Evolutionary conservation across 37 sponge, comb jelly and placozoan genomes (phyloP).

Genomic region (Bolinopsis microptera): DNA sequence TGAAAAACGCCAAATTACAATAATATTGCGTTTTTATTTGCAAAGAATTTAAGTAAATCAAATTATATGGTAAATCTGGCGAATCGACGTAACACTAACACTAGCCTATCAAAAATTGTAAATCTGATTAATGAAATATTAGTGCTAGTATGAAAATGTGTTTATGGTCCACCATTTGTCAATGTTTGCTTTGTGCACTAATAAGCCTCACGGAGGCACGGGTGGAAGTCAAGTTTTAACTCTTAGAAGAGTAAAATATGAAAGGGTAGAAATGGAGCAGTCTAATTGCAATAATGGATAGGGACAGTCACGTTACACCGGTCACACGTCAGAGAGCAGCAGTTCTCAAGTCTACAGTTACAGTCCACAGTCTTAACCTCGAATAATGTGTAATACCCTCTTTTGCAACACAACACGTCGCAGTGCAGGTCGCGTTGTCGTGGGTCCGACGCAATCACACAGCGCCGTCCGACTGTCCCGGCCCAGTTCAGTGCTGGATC

Average conservation of each 20-base stretch:
- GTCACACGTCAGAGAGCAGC: background rate
- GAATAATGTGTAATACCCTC: background rate
- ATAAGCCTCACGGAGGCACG: background rate
- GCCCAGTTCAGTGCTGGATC: constrained; percentile 52
- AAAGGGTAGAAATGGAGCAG: background rate
- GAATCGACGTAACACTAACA: too few species aligned
- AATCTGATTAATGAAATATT: too few species aligned
- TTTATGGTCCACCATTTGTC: too few species aligned
- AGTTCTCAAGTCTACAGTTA: background rate
- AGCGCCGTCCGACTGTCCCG: constrained; percentile 24
- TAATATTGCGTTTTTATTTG: background rate
- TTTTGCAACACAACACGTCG: constrained; percentile 46
- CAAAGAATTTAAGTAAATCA: background rate
- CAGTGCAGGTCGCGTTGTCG: constrained; percentile 19
- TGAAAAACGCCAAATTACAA: background rate
- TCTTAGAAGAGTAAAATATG: background rate
- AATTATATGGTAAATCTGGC: too few species aligned
- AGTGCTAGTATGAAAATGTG: background rate
- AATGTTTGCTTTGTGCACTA: too few species aligned
- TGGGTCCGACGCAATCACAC: background rate
- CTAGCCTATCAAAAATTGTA: too few species aligned
- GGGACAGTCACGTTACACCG: background rate
- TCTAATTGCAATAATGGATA: constrained; percentile 2
- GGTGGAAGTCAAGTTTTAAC: background rate
- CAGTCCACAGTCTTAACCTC: background rate